Conservation (phyloP, 2,888 invertebrate species). For the Bimastos eiseni region DNA sequence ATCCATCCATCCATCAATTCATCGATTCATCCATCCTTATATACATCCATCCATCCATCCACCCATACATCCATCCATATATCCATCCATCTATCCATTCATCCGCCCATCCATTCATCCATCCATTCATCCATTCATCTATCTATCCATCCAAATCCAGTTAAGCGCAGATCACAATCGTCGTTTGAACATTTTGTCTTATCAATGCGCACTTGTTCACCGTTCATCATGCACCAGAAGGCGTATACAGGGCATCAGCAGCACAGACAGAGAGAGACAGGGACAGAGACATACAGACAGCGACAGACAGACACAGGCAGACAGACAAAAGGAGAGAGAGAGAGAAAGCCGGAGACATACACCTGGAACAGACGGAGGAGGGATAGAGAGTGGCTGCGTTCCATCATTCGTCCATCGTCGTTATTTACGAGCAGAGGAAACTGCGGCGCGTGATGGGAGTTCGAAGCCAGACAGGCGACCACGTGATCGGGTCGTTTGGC, state of each 20-base stretch:
- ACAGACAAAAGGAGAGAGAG: neutral
- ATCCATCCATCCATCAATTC: too few species aligned
- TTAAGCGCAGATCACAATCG: neutral
- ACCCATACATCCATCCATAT: too few species aligned
- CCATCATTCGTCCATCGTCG: constrained; percentile 17
- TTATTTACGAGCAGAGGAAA: constrained; percentile 8
- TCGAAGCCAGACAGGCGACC: constrained; percentile 7
- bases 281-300: neutral
- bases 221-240: neutral
- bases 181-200: neutral
- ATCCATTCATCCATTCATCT: too few species aligned
- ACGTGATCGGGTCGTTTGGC: constrained; percentile 21
- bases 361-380: neutral
- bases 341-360: neutral
- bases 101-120: too few species aligned
- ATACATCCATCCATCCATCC: too few species aligned
- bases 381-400: neutral
- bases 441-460: neutral
- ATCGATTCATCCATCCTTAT: too few species aligned
- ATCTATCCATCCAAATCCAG: too few species aligned
- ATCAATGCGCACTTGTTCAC: constrained; percentile 3
- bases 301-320: neutral
- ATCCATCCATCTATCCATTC: too few species aligned
- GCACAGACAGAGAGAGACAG: too few species aligned
- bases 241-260: too few species aligned